Percentiles rank a stretch among this genome's conserved stretches.
phyloP scores from a whole-genome alignment of 2,797 vertebrate genomes.

The Periophthalmus magnuspinnatus region DNA sequence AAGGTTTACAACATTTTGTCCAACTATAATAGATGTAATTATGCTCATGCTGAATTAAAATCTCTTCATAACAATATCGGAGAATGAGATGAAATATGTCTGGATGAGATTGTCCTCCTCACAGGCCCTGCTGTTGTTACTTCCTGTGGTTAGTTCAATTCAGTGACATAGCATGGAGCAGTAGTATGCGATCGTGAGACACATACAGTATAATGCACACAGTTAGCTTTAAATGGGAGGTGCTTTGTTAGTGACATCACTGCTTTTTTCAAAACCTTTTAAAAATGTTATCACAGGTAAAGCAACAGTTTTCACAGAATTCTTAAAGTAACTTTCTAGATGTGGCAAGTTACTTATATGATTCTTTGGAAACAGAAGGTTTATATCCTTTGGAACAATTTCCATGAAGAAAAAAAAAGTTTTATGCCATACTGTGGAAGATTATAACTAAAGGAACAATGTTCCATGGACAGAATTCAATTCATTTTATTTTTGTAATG shows the following conservation, averaged over 20 bases:
- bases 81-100: conserved; percentile 75
- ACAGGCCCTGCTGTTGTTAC: conserved; percentile 29
- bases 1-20: conserved; percentile 81
- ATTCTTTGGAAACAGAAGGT: too few relatives aligned
- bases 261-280: background rate
- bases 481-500: too few relatives aligned
- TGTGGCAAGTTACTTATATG: too few relatives aligned
- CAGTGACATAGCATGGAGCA: background rate
- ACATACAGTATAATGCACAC: background rate
- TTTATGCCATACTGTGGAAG: too few relatives aligned
- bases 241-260: background rate
- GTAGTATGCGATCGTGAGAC: background rate
- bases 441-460: too few relatives aligned
- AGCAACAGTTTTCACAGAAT: background rate
- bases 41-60: conserved; percentile 74
- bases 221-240: background rate
- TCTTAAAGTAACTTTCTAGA: background rate
- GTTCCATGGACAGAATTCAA: too few relatives aligned
- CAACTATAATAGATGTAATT: conserved; percentile 82
- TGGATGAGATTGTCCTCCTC: conserved; percentile 53
- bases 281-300: background rate
- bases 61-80: conserved; percentile 74
- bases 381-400: too few relatives aligned
- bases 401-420: too few relatives aligned
- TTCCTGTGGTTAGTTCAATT: conserved; percentile 22